Conservation (phyloP, 2,113 vertebrate genomes). For the Illadopsis cleaveri region DNA sequence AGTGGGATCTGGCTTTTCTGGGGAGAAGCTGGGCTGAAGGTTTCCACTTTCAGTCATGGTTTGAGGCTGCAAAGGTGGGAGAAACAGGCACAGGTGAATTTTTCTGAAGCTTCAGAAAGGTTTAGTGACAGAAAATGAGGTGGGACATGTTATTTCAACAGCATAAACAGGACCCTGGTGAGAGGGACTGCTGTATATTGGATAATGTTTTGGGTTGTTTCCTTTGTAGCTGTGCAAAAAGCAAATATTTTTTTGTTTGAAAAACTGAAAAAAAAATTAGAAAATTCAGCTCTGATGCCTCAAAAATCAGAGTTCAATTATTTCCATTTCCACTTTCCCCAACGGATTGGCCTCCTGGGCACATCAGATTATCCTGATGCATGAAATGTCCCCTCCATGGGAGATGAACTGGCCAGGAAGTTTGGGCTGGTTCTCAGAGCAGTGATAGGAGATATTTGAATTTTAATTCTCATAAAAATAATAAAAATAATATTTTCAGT, state of each 20-base stretch:
- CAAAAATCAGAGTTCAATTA: background rate
- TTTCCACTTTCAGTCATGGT: background rate
- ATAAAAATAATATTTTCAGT: fast-evolving
- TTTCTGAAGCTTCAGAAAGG: background rate
- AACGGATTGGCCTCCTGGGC: background rate
- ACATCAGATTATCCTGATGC: no score
- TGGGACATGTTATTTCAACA: background rate
- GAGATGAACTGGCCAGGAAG: background rate
- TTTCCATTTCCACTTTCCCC: background rate
- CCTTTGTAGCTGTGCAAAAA: background rate
- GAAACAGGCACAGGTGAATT: background rate
- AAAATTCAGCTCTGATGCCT: background rate
- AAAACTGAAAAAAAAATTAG: background rate
- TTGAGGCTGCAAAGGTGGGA: background rate
- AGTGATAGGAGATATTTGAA: background rate
- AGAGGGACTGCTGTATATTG: no score
- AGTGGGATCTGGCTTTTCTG: background rate
- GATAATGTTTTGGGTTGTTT: background rate
- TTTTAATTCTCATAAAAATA: background rate
- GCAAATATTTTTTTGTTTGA: background rate
- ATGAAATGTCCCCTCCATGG: background rate
- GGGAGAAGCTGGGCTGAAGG: background rate
- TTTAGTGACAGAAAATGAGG: background rate
- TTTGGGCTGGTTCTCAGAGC: background rate
- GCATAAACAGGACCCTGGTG: background rate